Base-by-base conservation (phyloP, 1,140 invertebrate species). In the Pomacea maculata region DNA sequence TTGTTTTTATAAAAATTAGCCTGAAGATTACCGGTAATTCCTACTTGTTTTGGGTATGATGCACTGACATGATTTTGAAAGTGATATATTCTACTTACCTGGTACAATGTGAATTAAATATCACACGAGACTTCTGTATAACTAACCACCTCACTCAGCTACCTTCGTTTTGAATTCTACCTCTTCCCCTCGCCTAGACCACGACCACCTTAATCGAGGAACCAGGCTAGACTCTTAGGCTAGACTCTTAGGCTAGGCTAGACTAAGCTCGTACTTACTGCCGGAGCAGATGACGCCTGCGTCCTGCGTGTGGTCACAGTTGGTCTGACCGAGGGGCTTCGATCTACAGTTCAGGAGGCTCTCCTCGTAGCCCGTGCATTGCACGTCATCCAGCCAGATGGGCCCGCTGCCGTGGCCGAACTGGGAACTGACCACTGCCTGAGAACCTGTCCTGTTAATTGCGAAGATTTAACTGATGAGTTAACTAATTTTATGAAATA, bases 291-390 rank as follows among this genome's bases (percentile, higher is more conserved):
- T 61, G 15, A 88, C 85, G 6, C 88, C 86, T n/a, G 86, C 88
- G 80, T 88, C 88, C 71, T 88, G 83, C 4, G 85, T 72, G 79
- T 88, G 87, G 52, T 82, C 83, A 84, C 88, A 89, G 82, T 87
- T 87, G 54, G 84, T 81, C 11, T 74, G 79, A 5, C 88, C 88
- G 87, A 88, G 87, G 12, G 83, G 79, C n/a, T 83, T 83, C 67
- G 85, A 83, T 7, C 64, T 70, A 78, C 88, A 89, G 11, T 80
- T 55, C 6, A 81, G 74, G 12, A 89, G 79, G 21, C 70, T 78
- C 0, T 74, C 67, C 78, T 89, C 88, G 12, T 71, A 79, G 12
- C 88, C 88, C 25, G 72, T 74, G 83, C 88, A 89, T 25, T 80
- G 67, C 3, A 81, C 78, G 57, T 85, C 78, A 64, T 86, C 85